Conservation (phyloP, 2,113 vertebrate species). For the Anarhynchus alexandrinus region DNA sequence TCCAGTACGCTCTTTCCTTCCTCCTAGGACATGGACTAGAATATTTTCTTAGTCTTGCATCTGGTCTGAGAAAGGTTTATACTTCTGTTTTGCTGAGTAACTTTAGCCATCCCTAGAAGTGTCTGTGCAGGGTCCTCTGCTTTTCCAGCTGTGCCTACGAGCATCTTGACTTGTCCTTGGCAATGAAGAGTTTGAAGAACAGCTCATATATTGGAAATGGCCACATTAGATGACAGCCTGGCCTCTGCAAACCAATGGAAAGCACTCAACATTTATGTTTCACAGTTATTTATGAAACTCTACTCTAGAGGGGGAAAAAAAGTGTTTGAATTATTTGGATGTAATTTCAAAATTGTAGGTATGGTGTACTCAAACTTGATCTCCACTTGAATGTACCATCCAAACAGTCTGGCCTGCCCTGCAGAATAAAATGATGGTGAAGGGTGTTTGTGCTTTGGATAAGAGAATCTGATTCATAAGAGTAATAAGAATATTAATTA, state of each 20-base stretch:
- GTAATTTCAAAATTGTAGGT: accelerated
- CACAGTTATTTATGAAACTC: neutral
- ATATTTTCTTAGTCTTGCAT: accelerated
- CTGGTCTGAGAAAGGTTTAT: neutral
- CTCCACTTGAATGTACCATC: neutral
- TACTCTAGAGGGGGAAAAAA: neutral
- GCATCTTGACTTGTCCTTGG: neutral
- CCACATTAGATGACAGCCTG: accelerated
- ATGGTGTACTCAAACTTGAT: no score
- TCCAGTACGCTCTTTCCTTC: accelerated
- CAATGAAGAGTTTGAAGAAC: neutral
- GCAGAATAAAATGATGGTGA: neutral
- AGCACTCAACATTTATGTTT: accelerated
- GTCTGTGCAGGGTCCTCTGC: neutral
- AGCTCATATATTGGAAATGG: neutral
- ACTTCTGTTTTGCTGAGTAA: neutral
- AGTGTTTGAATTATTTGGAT: neutral
- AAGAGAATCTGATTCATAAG: neutral
- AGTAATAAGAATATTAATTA: neutral
- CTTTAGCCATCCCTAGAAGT: accelerated
- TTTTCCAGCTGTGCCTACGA: neutral
- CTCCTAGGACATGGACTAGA: no score
- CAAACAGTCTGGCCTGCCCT: neutral
- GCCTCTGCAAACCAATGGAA: neutral
- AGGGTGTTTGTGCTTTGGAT: neutral